These are phyloP conservation scores for Ctenopoma kingsleyae DNA, from an alignment of 2,797 vertebrate genomes.

Conservation along the genomic window DNA sequence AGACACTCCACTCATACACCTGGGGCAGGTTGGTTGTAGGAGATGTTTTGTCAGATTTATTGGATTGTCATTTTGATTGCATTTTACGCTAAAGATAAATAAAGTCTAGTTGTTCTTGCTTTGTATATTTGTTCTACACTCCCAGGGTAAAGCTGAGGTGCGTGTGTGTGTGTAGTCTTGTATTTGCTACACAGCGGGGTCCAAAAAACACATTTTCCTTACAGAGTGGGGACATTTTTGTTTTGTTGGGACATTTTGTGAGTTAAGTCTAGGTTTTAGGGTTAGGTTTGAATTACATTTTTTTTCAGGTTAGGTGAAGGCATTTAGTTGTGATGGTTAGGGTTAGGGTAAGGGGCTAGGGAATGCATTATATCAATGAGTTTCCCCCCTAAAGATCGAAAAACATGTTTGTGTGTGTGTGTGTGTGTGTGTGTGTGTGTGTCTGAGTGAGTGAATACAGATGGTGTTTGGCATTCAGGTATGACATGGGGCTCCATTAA, in stretches of 20 bases:
- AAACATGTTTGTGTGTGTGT: too few species aligned
- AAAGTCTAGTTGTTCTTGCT: constrained; percentile 23
- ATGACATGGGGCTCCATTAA: constrained; percentile 64
- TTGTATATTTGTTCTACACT: constrained; percentile 24
- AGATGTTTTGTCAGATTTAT: constrained; percentile 45
- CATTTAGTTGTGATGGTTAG: too few species aligned
- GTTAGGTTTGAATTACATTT: too few species aligned
- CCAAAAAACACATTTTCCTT: too few species aligned
- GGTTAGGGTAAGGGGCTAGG: too few species aligned
- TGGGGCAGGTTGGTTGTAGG: constrained; percentile 22
- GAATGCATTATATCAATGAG: too few species aligned
- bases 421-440: constrained; percentile 14
- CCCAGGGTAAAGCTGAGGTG: constrained; percentile 12
- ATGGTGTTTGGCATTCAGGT: constrained; percentile 69
- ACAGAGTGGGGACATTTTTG: too few species aligned
- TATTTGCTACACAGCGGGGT: too few species aligned
- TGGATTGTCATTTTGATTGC: constrained; percentile 43
- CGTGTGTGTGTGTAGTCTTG: constrained; percentile 22
- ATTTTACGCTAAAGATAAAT: constrained; percentile 49
- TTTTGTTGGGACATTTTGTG: too few species aligned
- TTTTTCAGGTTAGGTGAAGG: too few species aligned
- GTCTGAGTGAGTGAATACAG: constrained; percentile 55
- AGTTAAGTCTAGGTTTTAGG: too few species aligned
- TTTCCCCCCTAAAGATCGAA: too few species aligned
- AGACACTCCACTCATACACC: constrained; percentile 22